Conservation (phyloP, 2,797 vertebrate genomes). For the Myripristis murdjan region DNA sequence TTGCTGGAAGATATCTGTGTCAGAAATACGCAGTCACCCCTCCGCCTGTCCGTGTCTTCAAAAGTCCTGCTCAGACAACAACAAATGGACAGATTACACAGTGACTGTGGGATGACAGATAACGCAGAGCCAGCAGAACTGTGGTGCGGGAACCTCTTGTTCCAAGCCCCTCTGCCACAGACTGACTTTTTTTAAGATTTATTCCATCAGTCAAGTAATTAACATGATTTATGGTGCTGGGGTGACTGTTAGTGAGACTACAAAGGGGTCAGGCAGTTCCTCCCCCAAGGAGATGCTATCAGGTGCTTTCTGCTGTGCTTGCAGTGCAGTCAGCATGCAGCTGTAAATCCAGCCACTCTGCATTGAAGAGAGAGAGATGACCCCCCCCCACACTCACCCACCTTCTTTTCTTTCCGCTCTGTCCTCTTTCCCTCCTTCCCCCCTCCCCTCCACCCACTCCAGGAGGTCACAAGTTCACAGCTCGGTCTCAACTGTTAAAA, state of each 20-base stretch:
- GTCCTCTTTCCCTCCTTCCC: slow-evolving; percentile 19
- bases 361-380: slow-evolving; percentile 82
- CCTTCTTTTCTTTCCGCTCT: slow-evolving; percentile 61
- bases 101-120: slow-evolving; percentile 85
- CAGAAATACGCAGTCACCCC: slow-evolving; percentile 70
- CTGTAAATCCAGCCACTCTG: slow-evolving; percentile 88
- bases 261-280: slow-evolving; percentile 84
- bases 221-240: slow-evolving; percentile 88
- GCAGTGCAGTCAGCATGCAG: slow-evolving; percentile 87
- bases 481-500: slow-evolving; percentile 85
- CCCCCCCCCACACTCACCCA: slow-evolving; percentile 35
- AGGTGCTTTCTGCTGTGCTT: slow-evolving; percentile 90
- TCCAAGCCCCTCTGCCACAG: slow-evolving; percentile 69
- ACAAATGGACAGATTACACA: slow-evolving; percentile 88
- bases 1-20: slow-evolving; percentile 76
- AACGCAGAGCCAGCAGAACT: slow-evolving; percentile 82
- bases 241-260: slow-evolving; percentile 88
- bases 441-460: slow-evolving; percentile 67
- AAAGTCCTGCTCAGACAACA: slow-evolving; percentile 73
- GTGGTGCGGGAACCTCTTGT: slow-evolving; percentile 80
- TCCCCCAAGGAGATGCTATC: slow-evolving; percentile 89
- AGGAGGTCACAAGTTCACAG: slow-evolving; percentile 88
- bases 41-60: slow-evolving; percentile 71
- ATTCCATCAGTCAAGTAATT: slow-evolving; percentile 91
- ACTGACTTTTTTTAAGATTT: slow-evolving; percentile 86